These are phyloP conservation scores for Apodemia duryi DNA, from an alignment of 2,888 invertebrate genomes.

Conservation along the genomic window DNA sequence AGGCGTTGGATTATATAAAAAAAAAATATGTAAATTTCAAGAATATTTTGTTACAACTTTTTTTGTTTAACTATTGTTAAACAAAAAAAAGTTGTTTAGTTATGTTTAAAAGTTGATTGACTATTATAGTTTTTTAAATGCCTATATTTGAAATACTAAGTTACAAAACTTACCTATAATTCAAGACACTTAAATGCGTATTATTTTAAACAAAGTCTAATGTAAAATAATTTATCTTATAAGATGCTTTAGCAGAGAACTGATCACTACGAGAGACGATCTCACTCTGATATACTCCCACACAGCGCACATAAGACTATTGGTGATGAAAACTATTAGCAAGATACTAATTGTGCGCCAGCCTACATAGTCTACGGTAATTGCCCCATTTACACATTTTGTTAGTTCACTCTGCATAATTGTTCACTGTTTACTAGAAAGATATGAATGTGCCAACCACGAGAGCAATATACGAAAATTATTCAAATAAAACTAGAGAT, in stretches of 20 bases:
- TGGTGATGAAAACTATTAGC: conserved; percentile 78
- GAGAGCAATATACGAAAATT: conserved; percentile 43
- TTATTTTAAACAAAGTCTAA: not conserved
- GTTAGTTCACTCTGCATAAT: conserved; percentile 73
- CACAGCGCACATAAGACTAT: conserved; percentile 57
- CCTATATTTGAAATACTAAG: too few species aligned
- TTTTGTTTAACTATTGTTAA: too few species aligned
- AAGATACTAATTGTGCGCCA: conserved; percentile 72
- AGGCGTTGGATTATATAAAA: too few species aligned
- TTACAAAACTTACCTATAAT: not conserved
- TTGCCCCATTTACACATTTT: conserved; percentile 78
- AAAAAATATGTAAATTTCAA: too few species aligned
- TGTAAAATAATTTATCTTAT: conserved; percentile 24
- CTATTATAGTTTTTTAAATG: too few species aligned
- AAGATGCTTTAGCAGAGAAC: conserved; percentile 38
- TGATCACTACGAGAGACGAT: conserved; percentile 57
- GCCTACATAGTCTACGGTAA: conserved; percentile 75
- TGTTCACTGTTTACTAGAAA: conserved; percentile 64
- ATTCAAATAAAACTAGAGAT: conserved; percentile 36
- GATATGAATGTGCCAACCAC: conserved; percentile 60
- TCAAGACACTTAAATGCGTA: not conserved
- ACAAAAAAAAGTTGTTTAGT: too few species aligned
- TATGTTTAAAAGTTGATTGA: too few species aligned
- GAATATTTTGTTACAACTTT: too few species aligned
- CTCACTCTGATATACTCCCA: conserved; percentile 59